phyloP scores from a whole-genome alignment of 2,888 invertebrate species.

The Galerucella nymphaeae region DNA sequence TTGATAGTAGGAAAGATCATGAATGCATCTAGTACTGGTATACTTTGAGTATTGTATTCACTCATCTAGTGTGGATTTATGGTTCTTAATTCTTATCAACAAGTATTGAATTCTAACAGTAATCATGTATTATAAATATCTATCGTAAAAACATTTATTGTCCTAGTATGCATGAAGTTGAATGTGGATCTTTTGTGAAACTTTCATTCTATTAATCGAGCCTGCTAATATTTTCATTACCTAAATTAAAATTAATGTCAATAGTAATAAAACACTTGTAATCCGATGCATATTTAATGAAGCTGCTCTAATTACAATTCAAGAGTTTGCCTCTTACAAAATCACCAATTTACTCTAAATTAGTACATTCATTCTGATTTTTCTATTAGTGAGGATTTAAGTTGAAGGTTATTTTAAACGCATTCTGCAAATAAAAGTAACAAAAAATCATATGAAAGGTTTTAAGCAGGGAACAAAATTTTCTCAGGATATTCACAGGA shows the following conservation, averaged over 20 bases:
- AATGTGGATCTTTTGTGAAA: no score
- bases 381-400: background rate
- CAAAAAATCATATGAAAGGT: background rate
- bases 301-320: conserved; percentile 8
- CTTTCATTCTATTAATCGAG: background rate
- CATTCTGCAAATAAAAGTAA: background rate
- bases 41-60: no score
- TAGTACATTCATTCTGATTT: background rate
- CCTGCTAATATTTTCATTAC: conserved; percentile 7
- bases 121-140: no score
- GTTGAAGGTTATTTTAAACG: background rate
- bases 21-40: no score
- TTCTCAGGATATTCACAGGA: no score
- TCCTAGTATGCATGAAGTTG: no score
- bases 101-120: no score
- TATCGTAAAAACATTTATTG: no score
- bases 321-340: background rate
- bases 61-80: no score
- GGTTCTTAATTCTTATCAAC: no score
- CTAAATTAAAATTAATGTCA: conserved; percentile 11
- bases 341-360: background rate
- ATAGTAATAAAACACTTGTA: background rate
- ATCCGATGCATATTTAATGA: background rate
- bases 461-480: no score
- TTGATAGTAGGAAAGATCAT: no score